Base-by-base conservation (phyloP, 2,797 vertebrate species). In the Pogoniulus pusillus region DNA sequence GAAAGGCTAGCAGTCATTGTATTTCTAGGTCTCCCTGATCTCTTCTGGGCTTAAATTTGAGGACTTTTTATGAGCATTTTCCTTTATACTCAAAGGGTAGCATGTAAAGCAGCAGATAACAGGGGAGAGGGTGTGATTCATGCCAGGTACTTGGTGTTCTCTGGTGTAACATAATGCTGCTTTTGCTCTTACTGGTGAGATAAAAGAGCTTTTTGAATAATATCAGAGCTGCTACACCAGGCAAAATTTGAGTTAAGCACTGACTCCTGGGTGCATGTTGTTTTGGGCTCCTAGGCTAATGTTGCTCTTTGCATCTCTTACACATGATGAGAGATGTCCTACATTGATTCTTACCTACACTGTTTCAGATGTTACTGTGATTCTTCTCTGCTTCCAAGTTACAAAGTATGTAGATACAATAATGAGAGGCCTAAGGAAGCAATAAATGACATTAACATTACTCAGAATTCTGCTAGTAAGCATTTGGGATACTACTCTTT, bases 1-100 rank as follows among this genome's bases (percentile, higher is more conserved):
- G 92, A 96, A 95, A 69, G 62, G 55, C 0, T 45, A 92, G 82
- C 85, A 70, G 89, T 96, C 35, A 32, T 88, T 96, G 85, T 96
- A 72, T 95, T 96, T 87, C 83, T 49, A 92, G 90, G 79, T 87
- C 65, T 82, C 82, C 95, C 95, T 96, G 95, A 96, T 97, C 85
- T 96, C 82, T 95, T 95, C 45, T 88, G 84, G 78, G 91, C 79
- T 91, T 94, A 90, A 95, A 93, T 92, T 94, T 77, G 80, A 84
- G 75, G 82, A 85, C 83, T 63, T 96, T 95, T 96, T 81, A 95
- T 57, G 95, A 93, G 73, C 82, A 16, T 49, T 87, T 85, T 79
- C 39, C 80, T 96, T 95, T 92, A 94, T 82, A 94, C 92, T 83
- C 39, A 12, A 53, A 86, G 75, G 55, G 83, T 92, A 77, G 79